A percentile compares a stretch with the other conserved stretches of the same genome.
Evolutionary conservation across 2,113 vertebrate genomes (phyloP).

Genomic region (Picathartes gymnocephalus): DNA sequence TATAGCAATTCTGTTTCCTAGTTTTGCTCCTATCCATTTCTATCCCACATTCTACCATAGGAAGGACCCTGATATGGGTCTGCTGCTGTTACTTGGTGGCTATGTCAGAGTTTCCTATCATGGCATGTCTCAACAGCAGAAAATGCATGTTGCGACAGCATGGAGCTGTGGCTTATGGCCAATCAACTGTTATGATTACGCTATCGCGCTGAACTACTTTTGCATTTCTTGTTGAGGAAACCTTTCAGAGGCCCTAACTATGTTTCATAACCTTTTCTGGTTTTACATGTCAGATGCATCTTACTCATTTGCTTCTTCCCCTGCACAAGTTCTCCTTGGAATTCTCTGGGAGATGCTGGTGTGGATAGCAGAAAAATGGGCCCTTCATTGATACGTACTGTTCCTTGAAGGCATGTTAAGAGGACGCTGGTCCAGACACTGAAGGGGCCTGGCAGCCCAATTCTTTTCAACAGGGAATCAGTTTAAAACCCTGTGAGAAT

Average conservation of each 20-base stretch:
- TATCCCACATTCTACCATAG: neutral
- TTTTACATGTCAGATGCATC: constrained; percentile 6
- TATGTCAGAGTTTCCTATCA: constrained; percentile 29
- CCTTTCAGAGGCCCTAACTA: neutral
- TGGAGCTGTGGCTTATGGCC: constrained; percentile 4
- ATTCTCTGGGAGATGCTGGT: neutral
- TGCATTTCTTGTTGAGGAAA: constrained; percentile 3
- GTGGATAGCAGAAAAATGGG: neutral
- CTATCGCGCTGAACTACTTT: neutral
- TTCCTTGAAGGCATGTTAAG: fast-evolving
- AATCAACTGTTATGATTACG: constrained; percentile 22
- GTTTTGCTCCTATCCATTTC: neutral
- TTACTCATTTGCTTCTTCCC: neutral
- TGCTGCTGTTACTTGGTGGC: constrained; percentile 18
- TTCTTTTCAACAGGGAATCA: neutral
- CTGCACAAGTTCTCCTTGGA: neutral
- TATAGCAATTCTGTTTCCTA: neutral
- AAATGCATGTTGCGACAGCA: constrained; percentile 41
- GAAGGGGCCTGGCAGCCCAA: neutral
- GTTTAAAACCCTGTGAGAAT: neutral
- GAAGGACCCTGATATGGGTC: neutral
- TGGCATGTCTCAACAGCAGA: constrained; percentile 48
- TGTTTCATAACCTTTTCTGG: constrained; percentile 51
- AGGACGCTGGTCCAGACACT: neutral
- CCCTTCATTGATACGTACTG: fast-evolving